These are phyloP conservation scores for Xanthorhoe designata DNA, from an alignment of 2,888 invertebrate species.

Conservation along the genomic window DNA sequence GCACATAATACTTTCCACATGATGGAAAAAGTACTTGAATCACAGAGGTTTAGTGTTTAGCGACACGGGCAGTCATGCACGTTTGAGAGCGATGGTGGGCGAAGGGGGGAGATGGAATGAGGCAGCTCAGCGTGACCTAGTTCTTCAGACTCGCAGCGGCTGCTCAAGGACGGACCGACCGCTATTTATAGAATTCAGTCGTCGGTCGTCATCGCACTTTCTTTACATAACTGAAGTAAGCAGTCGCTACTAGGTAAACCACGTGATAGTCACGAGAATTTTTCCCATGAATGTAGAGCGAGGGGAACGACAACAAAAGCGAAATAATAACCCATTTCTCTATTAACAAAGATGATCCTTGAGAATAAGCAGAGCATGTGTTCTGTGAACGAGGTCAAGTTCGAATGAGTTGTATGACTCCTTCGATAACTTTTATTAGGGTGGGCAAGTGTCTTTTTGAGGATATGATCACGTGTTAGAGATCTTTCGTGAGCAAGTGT, in stretches of 20 bases:
- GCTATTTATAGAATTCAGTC: conserved; percentile 83
- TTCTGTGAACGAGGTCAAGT: conserved; percentile 54
- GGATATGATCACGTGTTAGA: background rate
- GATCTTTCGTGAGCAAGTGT: conserved; percentile 1
- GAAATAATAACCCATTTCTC: conserved; percentile 65
- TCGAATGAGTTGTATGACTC: conserved; percentile 38
- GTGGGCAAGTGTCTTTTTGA: conserved; percentile 16
- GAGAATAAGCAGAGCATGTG: conserved; percentile 43
- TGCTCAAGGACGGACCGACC: conserved; percentile 84
- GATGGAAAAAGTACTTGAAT: conserved; percentile 14
- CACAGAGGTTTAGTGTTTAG: conserved; percentile 47
- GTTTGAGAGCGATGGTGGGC: conserved; percentile 52
- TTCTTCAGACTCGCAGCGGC: conserved; percentile 76
- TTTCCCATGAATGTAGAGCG: conserved; percentile 68
- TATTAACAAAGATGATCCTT: conserved; percentile 56
- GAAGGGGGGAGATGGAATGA: conserved; percentile 61
- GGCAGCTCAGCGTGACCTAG: conserved; percentile 78
- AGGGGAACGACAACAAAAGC: conserved; percentile 58
- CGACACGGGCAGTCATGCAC: conserved; percentile 48
- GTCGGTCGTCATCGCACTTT: conserved; percentile 75
- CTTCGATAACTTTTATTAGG: conserved; percentile 6
- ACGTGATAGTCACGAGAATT: conserved; percentile 62
- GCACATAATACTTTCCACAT: conserved; percentile 17
- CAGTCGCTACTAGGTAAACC: conserved; percentile 68
- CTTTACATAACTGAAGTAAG: conserved; percentile 79